Conservation (phyloP, 2,888 invertebrate genomes). For the Parnassius mnemosyne region DNA sequence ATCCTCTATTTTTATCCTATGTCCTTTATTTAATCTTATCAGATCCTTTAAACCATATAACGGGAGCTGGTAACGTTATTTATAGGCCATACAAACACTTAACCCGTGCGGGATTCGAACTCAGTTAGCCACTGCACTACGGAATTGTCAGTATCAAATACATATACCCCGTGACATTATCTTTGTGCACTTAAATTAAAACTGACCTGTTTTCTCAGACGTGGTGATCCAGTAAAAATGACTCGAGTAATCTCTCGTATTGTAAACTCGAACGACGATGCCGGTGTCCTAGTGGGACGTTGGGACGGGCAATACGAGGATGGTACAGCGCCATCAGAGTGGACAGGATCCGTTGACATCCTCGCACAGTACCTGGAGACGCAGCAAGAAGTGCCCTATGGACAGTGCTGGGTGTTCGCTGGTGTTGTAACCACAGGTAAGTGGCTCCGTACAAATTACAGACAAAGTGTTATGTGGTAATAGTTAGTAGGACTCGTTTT, state of each 20-base stretch:
- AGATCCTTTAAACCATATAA: too few species aligned
- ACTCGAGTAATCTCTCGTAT: constrained; percentile 86
- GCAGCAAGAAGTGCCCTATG: constrained; percentile 85
- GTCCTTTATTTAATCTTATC: too few species aligned
- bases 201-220: constrained; percentile 46
- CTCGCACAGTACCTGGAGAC: constrained; percentile 85
- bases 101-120: too few species aligned
- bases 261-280: constrained; percentile 87
- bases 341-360: constrained; percentile 91
- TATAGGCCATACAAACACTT: too few species aligned
- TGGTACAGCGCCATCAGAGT: constrained; percentile 87
- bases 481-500: too few species aligned
- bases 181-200: too few species aligned
- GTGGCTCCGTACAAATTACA: constrained; percentile 13
- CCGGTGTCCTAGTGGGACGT: constrained; percentile 84
- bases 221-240: constrained; percentile 86
- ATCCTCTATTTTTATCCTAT: too few species aligned
- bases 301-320: constrained; percentile 88
- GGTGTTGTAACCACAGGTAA: constrained; percentile 89
- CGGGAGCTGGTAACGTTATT: too few species aligned
- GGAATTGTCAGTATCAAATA: too few species aligned
- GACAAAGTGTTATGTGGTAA: too few species aligned
- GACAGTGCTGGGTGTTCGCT: constrained; percentile 94
- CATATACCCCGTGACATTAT: too few species aligned
- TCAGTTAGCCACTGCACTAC: too few species aligned